Evolutionary conservation across 1,140 invertebrate species (phyloP), one percentile per base, ranked within the genome.

Genomic region (Aphaenogaster rudis): DNA sequence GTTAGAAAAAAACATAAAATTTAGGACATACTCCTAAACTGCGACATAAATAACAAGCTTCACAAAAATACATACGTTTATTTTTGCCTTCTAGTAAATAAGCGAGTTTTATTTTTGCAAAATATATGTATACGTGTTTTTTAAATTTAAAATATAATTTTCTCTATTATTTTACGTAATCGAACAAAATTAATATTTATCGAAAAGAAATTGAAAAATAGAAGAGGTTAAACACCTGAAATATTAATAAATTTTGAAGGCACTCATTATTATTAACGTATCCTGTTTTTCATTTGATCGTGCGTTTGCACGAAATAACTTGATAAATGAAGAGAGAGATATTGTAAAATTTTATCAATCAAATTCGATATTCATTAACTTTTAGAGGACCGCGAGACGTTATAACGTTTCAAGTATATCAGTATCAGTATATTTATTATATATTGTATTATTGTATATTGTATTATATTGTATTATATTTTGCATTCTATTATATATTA

Each of bases 41-140:
- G 28, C 21, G 2, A n/a, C 6, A 9, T n/a, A 79, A 63, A 42
- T 36, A 45, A 57, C 28, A 78, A 78, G 15, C 3, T 48, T 1
- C 6, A 0, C 3, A 7, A 79, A 64, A 64, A 2, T 39, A 28
- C n/a, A 59, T 13, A 11, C 50, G 3, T 36, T 79, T 33, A 64
- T 39, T 48, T 64, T 79, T 15, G 6, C 15, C 11, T 79, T n/a
- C 5, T 48, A 36, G 45, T 64, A 79, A 64, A 79, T 77, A 79
- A 50, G 8, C 39, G 7, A 64, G 17, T 79, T 79, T n/a, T 50
- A 63, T 50, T 64, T 64, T 52, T n/a, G 28, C 33, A 64, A 50
- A 50, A 79, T 21, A 15, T 3, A 64, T 4, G 9, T 61, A 9
- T 9, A 33, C 8, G 3, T 63, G 2, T 64, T 78, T 45, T 39